Conservation (phyloP, 2,797 vertebrate genomes). For the Delichon dasypus region DNA sequence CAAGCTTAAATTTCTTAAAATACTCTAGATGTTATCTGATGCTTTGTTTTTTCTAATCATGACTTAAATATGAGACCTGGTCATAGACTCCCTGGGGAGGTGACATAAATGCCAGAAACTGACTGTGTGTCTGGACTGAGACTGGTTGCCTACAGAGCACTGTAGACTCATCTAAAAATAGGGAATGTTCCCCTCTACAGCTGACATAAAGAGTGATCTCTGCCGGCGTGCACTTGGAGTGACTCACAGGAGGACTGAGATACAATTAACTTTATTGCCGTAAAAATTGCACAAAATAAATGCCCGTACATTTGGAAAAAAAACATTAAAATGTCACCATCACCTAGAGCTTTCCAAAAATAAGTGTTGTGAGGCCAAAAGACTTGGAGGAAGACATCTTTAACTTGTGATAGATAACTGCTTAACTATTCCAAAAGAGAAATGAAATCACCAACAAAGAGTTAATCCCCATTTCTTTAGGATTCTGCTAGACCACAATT, state of each 20-base stretch:
- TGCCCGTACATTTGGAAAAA: not conserved
- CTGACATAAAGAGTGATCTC: not conserved
- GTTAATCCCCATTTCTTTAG: not conserved
- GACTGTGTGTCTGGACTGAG: not conserved
- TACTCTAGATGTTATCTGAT: not conserved
- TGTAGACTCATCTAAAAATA: not conserved
- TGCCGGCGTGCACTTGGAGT: not conserved
- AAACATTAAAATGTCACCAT: not conserved
- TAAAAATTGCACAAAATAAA: not conserved
- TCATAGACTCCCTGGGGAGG: not conserved
- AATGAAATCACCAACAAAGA: not conserved
- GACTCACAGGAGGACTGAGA: not conserved
- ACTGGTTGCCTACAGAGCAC: not conserved
- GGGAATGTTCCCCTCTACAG: not conserved
- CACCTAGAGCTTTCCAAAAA: not conserved
- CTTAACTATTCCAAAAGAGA: not conserved
- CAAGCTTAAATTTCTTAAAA: not conserved
- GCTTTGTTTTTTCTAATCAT: not conserved
- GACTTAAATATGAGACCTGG: not conserved
- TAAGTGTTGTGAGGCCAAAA: not conserved
- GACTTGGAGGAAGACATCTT: not conserved
- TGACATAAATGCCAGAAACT: not conserved
- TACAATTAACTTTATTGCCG: not conserved
- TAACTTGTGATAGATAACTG: not conserved
- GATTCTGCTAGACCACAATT: not conserved